Evolutionary conservation across 2,797 vertebrate species (phyloP).

Genomic region (Ambastaia sidthimunki): DNA sequence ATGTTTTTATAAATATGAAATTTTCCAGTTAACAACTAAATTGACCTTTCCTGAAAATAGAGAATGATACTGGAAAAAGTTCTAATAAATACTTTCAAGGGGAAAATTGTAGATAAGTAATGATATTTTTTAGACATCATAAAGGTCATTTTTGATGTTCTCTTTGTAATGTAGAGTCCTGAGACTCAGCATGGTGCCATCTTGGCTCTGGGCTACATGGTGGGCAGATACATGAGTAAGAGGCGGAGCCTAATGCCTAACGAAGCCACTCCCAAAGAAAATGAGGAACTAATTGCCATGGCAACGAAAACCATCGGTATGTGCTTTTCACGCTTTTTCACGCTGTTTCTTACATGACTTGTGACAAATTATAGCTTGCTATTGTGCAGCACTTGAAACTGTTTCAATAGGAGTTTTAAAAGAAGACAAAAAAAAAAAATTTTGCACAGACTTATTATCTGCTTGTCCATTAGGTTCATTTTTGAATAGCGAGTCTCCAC

Average conservation of each 20-base stretch:
- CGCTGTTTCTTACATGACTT: too few species aligned
- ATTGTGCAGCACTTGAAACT: background rate
- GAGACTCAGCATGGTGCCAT: slow-evolving; percentile 95
- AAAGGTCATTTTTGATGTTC: background rate
- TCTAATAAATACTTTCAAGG: too few species aligned
- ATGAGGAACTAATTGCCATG: slow-evolving; percentile 86
- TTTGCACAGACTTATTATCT: background rate
- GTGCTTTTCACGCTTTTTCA: background rate
- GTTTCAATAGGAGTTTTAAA: background rate
- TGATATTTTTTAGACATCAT: too few species aligned
- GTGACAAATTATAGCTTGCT: background rate
- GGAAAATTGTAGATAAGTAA: too few species aligned
- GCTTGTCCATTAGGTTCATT: slow-evolving; percentile 82
- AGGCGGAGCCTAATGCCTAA: slow-evolving; percentile 71
- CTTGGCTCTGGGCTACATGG: slow-evolving; percentile 93
- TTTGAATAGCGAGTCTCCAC: slow-evolving; percentile 85
- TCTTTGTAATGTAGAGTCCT: slow-evolving; percentile 79
- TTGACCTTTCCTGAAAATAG: background rate
- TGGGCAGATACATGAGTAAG: slow-evolving; percentile 91
- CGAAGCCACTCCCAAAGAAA: slow-evolving; percentile 77
- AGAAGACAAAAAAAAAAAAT: background rate
- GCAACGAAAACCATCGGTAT: slow-evolving; percentile 92
- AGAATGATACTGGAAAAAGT: background rate
- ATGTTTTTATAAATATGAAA: background rate
- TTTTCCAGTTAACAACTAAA: background rate